Base-by-base conservation (phyloP, 2,797 vertebrate genomes). In the Lutjanus argentimaculatus region DNA sequence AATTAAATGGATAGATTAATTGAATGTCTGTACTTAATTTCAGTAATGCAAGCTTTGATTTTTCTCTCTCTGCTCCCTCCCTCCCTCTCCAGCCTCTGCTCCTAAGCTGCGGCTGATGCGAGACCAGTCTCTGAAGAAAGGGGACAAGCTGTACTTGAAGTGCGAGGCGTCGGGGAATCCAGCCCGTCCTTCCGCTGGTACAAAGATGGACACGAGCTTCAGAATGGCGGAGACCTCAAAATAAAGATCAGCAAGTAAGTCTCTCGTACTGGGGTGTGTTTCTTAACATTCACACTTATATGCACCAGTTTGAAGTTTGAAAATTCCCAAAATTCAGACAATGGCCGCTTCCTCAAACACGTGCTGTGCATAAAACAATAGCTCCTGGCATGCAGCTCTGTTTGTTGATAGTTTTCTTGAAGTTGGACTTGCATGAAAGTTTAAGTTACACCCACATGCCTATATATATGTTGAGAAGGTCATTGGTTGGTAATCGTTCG, bases 211-310 rank as follows among this genome's bases (percentile, higher is more conserved):
- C 97, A 96, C 48, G 97, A 99, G 88, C 96, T 99, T 80, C 98
- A 98, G 93, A 97, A 97, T 92, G 98, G 96, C 88, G 96, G 96
- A 76, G 98, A 98, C 90, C 96, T 99, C 84, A 97, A 97, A 92
- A 98, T 99, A 95, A 99, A 98, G 95, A 97, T 97, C 49, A 95
- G 97, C 96, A 91, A 97, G 98, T 97, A 96, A 97, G 97, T 97
- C 56, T 63, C 8, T 66, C 17, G n/a, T 6, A 66, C 13, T 45
- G 22, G 22, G 11, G 53, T 69, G 8, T 51, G 16, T 42, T 6
- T 36, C n/a, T 46, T 14, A n/a, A 30, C 51, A 30, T 36, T 43
- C 16, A 51, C 56, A 17, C 6, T 17, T 8, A 2, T 6, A 8
- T 59, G 9, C 30, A 42, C 12, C 17, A n/a, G 30, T 36, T 36